Percentiles rank a stretch among this genome's conserved stretches.
These are phyloP conservation scores for Yoshiicerus persimilis DNA, from an alignment of 1,140 invertebrate genomes.

Conservation along the genomic window DNA sequence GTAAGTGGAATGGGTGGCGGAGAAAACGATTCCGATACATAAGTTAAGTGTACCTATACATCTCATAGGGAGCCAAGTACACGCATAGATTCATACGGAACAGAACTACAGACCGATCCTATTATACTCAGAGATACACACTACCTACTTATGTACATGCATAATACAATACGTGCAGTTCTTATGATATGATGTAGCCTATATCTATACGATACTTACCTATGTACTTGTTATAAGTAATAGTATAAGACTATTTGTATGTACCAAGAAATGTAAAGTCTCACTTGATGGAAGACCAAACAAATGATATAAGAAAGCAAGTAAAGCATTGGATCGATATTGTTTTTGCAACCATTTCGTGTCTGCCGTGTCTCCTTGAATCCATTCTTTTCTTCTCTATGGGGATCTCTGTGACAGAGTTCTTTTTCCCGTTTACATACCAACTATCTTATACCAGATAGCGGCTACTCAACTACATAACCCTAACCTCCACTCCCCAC, in stretches of 20 bases:
- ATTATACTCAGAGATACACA: too few species aligned
- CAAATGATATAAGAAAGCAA: constrained; percentile 18
- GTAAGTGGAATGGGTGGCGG: background rate
- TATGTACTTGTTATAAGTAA: background rate
- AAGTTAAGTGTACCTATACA: background rate
- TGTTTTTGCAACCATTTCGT: constrained; percentile 27
- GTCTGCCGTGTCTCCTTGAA: background rate
- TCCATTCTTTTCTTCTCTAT: background rate
- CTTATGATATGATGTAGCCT: background rate
- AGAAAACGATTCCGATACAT: background rate
- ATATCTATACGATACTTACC: too few species aligned
- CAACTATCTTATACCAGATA: background rate
- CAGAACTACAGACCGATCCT: too few species aligned
- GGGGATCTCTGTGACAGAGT: background rate
- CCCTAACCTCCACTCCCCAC: background rate
- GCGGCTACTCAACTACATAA: background rate
- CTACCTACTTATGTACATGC: background rate
- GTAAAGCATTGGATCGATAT: constrained; percentile 29
- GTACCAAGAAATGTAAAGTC: constrained; percentile 21
- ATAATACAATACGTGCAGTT: background rate
- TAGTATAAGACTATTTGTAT: constrained; percentile 13
- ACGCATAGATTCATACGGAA: background rate
- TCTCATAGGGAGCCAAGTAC: background rate
- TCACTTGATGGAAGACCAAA: constrained; percentile 28
- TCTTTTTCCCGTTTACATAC: constrained; percentile 1